Evolutionary conservation across 1,140 invertebrate species (phyloP), one percentile per base, ranked within the genome.

Genomic region (Tetramorium parvispinum): DNA sequence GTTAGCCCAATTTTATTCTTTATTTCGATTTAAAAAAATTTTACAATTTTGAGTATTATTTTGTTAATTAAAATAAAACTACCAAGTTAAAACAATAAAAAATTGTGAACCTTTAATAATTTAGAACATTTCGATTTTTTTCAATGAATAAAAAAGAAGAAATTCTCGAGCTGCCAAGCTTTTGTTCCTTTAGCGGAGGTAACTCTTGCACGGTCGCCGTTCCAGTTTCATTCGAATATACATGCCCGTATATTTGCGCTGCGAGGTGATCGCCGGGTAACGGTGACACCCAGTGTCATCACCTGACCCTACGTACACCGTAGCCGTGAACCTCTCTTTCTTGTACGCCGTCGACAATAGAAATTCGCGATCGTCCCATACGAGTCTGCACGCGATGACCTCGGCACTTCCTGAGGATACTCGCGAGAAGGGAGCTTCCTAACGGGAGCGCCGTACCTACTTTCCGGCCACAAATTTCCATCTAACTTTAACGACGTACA

Each of bases 331-430:
- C 91, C 90, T 65, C 86, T 86, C 91, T 91, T 92, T 87, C 87
- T 91, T 85, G 71, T 59, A 78, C 51, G 53, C 43, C 65, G 89
- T 91, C 92, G 91, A 94, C 93, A 93, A 94, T 92, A 73, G 90
- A 76, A 90, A 93, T 90, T 61, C 88, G 78, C 91, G 90, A 91
- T 91, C 89, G 92, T 92, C 92, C 92, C 87, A 89, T 89, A 75
- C 86, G 75, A 88, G 90, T 88, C 87, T 87, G 91, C 93, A 93
- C 92, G 93, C 93, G 91, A 93, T 93, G 93, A 94, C 93, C 93
- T 90, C 88, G 57, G 85, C 65, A 92, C 90, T 93, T 94, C 93
- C 93, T 91, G 87, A 89, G 91, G 91, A 93, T 91, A 90, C 89
- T 89, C 87, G 63, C 85, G 81, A 92, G 87, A 73, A 91, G 92